A percentile compares a stretch with the other conserved stretches of the same genome.
Evolutionary conservation across 2,113 vertebrate species (phyloP).

Genomic region (Clarias batrachus): DNA sequence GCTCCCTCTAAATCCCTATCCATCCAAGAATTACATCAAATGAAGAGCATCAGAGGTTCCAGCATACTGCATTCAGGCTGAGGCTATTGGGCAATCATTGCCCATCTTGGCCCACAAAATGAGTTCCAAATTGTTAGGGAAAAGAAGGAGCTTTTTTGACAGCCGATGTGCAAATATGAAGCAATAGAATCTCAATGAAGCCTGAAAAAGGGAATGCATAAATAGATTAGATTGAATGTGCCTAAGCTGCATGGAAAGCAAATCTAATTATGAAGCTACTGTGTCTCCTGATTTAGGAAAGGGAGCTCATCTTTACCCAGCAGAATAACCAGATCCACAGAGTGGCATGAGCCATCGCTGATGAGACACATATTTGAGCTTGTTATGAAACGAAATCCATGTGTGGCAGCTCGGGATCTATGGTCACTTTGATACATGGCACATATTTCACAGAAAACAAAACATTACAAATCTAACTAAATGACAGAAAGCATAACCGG

Average conservation of each 20-base stretch:
- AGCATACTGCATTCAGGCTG: constrained; percentile 66
- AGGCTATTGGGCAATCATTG: constrained; percentile 68
- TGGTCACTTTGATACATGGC: constrained; percentile 38
- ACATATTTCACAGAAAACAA: constrained; percentile 49
- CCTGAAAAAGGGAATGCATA: constrained; percentile 73
- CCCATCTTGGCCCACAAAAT: constrained; percentile 69
- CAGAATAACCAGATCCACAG: constrained; percentile 63
- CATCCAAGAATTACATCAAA: constrained; percentile 43
- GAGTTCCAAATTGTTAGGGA: constrained; percentile 70
- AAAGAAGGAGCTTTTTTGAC: constrained; percentile 69
- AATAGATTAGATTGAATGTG: constrained; percentile 76
- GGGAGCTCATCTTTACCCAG: constrained; percentile 64
- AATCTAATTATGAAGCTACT: constrained; percentile 74
- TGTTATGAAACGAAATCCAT: constrained; percentile 53
- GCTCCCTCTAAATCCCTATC: neutral
- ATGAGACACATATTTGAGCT: constrained; percentile 59
- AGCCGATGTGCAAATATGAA: constrained; percentile 73
- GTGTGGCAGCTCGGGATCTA: constrained; percentile 36
- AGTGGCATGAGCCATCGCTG: constrained; percentile 53
- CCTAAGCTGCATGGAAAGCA: constrained; percentile 70
- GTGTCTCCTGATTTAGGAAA: constrained; percentile 66
- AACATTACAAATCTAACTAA: constrained; percentile 15
- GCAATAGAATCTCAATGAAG: constrained; percentile 77
- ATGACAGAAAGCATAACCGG: neutral
- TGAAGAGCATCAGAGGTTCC: constrained; percentile 65